phyloP scores from a whole-genome alignment of 23 tunicate species.

The Trididemnum clinides region DNA sequence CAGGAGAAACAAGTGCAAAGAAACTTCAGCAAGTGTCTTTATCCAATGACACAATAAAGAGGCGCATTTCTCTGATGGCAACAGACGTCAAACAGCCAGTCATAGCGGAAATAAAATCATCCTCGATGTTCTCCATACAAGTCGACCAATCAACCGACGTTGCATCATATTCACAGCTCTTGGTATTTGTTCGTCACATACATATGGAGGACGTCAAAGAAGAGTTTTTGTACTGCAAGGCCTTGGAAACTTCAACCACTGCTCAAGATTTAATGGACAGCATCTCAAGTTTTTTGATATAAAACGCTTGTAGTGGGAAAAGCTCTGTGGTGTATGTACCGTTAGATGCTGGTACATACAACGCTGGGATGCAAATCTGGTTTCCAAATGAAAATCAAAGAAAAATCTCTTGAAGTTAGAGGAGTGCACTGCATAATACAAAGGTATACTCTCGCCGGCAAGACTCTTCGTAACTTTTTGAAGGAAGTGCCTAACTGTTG shows the following conservation, averaged over 20 bases:
- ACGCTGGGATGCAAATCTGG: slow-evolving; percentile 56
- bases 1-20: slow-evolving; percentile 19
- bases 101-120: slow-evolving; percentile 22
- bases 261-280: slow-evolving; percentile 41
- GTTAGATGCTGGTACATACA: slow-evolving; percentile 31
- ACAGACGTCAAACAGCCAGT: slow-evolving; percentile 34
- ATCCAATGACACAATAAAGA: slow-evolving; percentile 20
- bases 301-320: slow-evolving; percentile 42
- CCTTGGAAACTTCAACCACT: slow-evolving; percentile 37
- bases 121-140: slow-evolving; percentile 24
- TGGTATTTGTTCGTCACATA: slow-evolving; percentile 54
- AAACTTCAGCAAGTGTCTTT: slow-evolving; percentile 36
- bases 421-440: slow-evolving; percentile 48
- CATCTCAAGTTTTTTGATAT: slow-evolving; percentile 21
- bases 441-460: slow-evolving; percentile 52
- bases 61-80: slow-evolving; percentile 32
- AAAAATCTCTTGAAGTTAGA: slow-evolving; percentile 38
- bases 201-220: slow-evolving; percentile 47
- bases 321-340: slow-evolving; percentile 54
- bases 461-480: slow-evolving; percentile 38
- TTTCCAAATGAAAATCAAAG: slow-evolving; percentile 58
- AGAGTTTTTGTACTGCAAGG: slow-evolving; percentile 38
- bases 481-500: slow-evolving; percentile 41
- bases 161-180: slow-evolving; percentile 54
- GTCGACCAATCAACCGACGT: slow-evolving; percentile 32